A percentile compares a stretch with the other conserved stretches of the same genome.
Evolutionary conservation across 2,113 vertebrate species (phyloP).

Genomic region (Paramisgurnus dabryanus): DNA sequence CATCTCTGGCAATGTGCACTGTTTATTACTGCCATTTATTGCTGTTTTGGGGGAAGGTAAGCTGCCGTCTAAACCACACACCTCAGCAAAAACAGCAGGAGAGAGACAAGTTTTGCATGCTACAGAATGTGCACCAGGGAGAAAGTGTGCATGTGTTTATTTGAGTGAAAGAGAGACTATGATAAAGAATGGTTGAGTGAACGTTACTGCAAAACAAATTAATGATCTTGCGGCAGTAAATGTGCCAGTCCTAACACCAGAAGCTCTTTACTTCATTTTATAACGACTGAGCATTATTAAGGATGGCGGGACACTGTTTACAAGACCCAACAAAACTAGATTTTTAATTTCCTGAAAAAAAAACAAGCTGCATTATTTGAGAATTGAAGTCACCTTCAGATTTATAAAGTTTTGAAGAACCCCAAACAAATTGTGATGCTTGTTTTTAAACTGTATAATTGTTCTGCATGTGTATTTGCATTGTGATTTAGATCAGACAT

Average conservation of each 20-base stretch:
- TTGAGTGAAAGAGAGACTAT: background rate
- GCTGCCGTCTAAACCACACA: conserved; percentile 14
- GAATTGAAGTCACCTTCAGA: too few species aligned
- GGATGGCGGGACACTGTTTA: background rate
- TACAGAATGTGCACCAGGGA: background rate
- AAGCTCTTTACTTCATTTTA: conserved; percentile 7
- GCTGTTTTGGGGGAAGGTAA: background rate
- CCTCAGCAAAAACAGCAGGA: conserved; percentile 35
- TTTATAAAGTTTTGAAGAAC: too few species aligned
- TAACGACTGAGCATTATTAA: background rate
- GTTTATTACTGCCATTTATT: conserved; percentile 37
- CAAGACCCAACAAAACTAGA: background rate
- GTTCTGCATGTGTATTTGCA: background rate
- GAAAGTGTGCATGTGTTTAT: background rate
- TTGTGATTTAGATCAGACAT: conserved; percentile 8
- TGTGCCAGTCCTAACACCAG: conserved; percentile 1
- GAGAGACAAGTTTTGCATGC: background rate
- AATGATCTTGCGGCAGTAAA: conserved; percentile 27
- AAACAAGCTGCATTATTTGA: too few species aligned
- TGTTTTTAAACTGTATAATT: background rate
- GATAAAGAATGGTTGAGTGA: conserved; percentile 13
- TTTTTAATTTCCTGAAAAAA: background rate
- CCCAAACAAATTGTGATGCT: too few species aligned
- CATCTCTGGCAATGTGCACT: background rate
- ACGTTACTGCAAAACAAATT: background rate